phyloP scores from a whole-genome alignment of 2,113 vertebrate species.

The Bombycilla garrulus region DNA sequence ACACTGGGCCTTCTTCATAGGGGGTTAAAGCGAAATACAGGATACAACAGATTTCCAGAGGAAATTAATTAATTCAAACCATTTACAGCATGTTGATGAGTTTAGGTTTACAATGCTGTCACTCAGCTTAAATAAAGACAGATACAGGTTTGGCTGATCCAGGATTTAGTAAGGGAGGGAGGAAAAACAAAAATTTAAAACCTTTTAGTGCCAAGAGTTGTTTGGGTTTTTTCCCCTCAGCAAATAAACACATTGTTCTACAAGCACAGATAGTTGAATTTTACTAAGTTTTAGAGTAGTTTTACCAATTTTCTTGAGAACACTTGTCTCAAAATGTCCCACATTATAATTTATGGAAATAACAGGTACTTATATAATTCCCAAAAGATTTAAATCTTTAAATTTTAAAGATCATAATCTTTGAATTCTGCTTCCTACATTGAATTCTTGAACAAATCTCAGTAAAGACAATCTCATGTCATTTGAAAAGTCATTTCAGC shows the following conservation, averaged over 20 bases:
- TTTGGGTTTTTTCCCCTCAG: not conserved
- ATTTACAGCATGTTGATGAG: conserved; percentile 61
- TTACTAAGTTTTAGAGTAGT: not conserved
- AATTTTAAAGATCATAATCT: not conserved
- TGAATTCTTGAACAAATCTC: not conserved
- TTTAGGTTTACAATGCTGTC: conserved; percentile 62
- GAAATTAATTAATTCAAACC: conserved; percentile 84
- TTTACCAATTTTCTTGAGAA: not conserved
- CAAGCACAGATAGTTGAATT: not conserved
- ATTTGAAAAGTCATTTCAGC: not conserved
- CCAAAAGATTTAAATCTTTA: not conserved
- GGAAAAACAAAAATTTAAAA: conserved; percentile 20
- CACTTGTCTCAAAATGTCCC: not conserved
- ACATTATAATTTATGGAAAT: not conserved
- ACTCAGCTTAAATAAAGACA: conserved; percentile 50
- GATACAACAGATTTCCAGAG: conserved; percentile 78
- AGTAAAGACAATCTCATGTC: not conserved
- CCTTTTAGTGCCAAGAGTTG: not conserved
- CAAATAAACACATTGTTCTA: not conserved
- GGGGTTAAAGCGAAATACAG: conserved; percentile 72
- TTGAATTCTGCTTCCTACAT: not conserved
- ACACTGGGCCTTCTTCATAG: conserved; percentile 51
- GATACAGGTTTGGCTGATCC: conserved; percentile 29
- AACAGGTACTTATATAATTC: not conserved
- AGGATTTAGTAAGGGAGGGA: conserved; percentile 12